Conservation (phyloP, 1,140 invertebrate species). For the Brachionus manjavacas region DNA sequence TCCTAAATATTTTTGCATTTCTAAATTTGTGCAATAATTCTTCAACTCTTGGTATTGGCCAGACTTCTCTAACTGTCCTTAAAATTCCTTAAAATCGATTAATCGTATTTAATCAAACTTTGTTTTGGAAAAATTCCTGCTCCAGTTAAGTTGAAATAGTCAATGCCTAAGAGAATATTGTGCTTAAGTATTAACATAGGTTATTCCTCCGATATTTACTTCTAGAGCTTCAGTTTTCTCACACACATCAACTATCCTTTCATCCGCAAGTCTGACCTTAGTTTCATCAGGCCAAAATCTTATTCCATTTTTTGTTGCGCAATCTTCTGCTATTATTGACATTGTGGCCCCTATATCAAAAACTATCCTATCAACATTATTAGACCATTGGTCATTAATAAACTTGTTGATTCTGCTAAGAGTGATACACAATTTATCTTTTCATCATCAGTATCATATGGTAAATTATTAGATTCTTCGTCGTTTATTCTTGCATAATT, state of each 20-base stretch:
- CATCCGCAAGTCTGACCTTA: neutral
- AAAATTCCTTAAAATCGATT: too few relatives aligned
- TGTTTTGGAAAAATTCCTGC: neutral
- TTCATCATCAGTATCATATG: too few relatives aligned
- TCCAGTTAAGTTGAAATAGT: conserved; percentile 6
- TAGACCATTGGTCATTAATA: neutral
- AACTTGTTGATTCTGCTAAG: neutral
- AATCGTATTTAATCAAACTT: neutral
- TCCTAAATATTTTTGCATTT: neutral
- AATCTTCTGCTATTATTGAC: too few relatives aligned
- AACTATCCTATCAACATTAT: neutral
- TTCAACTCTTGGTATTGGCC: conserved; percentile 13
- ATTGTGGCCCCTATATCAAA: conserved; percentile 3
- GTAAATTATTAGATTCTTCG: too few relatives aligned
- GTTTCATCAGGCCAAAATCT: neutral
- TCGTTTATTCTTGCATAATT: too few relatives aligned
- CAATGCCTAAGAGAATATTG: neutral
- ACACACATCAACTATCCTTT: too few relatives aligned
- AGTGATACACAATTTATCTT: neutral
- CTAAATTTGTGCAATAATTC: neutral
- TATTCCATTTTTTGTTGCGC: neutral
- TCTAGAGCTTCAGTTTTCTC: too few relatives aligned
- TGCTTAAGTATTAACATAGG: neutral
- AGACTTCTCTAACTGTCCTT: too few relatives aligned
- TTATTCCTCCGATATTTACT: too few relatives aligned